These are phyloP conservation scores for Rhagonycha lutea DNA, from an alignment of 2,888 invertebrate genomes.

Conservation along the genomic window DNA sequence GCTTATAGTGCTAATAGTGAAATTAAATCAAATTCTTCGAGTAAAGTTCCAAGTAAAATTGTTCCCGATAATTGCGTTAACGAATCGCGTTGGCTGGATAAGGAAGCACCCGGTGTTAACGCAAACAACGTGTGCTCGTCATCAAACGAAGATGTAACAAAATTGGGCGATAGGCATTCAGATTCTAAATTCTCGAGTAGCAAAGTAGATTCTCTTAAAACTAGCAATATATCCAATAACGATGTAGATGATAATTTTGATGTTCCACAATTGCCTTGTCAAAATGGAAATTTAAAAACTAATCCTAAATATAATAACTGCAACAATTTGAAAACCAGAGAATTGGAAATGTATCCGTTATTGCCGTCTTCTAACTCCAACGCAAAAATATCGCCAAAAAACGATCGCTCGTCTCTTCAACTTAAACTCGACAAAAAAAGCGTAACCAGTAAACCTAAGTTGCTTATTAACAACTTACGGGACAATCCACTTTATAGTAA, in stretches of 20 bases:
- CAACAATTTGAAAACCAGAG: background rate
- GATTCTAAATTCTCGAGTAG: constrained; percentile 21
- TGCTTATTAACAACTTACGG: constrained; percentile 16
- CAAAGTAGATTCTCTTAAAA: constrained; percentile 15
- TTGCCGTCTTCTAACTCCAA: background rate
- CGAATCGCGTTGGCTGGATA: background rate
- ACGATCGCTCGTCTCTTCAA: constrained; percentile 10
- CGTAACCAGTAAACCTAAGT: constrained; percentile 16
- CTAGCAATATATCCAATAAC: constrained; percentile 19
- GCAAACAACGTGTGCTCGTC: background rate
- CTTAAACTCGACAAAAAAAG: constrained; percentile 14
- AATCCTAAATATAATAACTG: background rate
- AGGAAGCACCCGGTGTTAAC: background rate
- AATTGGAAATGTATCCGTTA: constrained; percentile 9
- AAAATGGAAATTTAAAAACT: constrained; percentile 13
- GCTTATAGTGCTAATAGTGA: constrained; percentile 20
- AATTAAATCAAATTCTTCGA: constrained; percentile 13
- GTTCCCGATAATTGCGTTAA: constrained; percentile 5
- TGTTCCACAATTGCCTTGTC: constrained; percentile 4
- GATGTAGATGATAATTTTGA: constrained; percentile 4
- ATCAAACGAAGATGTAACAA: background rate
- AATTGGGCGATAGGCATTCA: background rate
- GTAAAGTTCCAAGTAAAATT: constrained; percentile 15
- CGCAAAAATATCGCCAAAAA: background rate
- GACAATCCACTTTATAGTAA: constrained; percentile 16